Base-by-base conservation (phyloP, 2,888 invertebrate genomes). In the Trachelus tabidus region DNA sequence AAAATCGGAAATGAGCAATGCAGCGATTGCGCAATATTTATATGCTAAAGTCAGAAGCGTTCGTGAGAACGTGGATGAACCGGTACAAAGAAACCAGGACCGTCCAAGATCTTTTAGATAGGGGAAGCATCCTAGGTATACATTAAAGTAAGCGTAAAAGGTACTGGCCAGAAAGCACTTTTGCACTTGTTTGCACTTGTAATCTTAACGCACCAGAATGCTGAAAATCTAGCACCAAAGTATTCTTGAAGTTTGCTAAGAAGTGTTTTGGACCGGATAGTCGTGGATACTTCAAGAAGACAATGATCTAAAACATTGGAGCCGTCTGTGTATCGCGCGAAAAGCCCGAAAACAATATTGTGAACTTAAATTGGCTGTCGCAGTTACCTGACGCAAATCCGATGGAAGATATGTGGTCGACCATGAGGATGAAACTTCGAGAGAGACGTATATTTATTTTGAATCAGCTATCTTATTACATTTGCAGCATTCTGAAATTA, bases 281-380 rank as follows among this genome's bases (percentile, higher is more conserved):
- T 76, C 34, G 69, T 76, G 79, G 81, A 78, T 81, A 77, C 80
- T 84, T 75, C 83, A 81, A 82, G 80, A 83, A 73, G 81, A 84
- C 78, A 85, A 85, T 73, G 79, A 79, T 78, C 81, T 83, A 68
- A 83, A 84, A 80, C 83, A 83, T 82, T 79, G 81, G 75, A 84
- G 82, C 76, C 78, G 77, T 73, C 75, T 83, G 56, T 85, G 81
- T 76, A 82, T 76, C 75, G 78, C 56, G 75, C 83, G 82, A 81
- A 84, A 83, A 79, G 76, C 34, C 34, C 34, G 79, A 83, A 82
- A 83, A 83, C 79, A 79, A 76, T 74, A 81, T 82, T 75, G 74
- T 69, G 37, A 80, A 81, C 68, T 80, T 83, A 79, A 81, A 84
- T 77, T 83, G 82, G 81, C 74, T 81, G 40, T 73, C 83, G 56